A percentile compares a stretch with the other conserved stretches of the same genome.
Conservation (phyloP, 1,140 invertebrate species). For the Drosophila ananassae region DNA sequence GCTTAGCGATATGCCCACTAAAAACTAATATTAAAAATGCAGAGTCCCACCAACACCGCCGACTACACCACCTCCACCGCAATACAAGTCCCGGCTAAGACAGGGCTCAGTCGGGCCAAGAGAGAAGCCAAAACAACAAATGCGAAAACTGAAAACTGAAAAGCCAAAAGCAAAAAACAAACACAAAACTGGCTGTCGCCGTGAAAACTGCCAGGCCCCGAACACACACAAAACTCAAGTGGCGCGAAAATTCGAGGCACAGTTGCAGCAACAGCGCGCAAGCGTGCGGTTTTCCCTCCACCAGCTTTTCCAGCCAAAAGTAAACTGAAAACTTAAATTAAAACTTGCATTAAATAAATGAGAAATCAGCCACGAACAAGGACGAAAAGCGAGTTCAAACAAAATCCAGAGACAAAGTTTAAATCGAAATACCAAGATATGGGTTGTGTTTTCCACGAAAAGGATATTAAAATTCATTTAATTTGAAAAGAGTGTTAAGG, state of each 20-base stretch:
- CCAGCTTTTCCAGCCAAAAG: constrained; percentile 55
- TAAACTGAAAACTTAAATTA: constrained; percentile 71
- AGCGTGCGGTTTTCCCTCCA: constrained; percentile 76
- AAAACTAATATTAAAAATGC: constrained; percentile 47
- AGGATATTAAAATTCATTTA: constrained; percentile 32
- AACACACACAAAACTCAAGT: constrained; percentile 81
- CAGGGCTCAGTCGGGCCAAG: constrained; percentile 15
- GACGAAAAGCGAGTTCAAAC: constrained; percentile 53
- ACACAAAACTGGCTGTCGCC: constrained; percentile 61
- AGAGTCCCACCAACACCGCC: constrained; percentile 22
- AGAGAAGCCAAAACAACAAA: constrained; percentile 13
- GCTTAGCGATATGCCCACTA: constrained; percentile 42
- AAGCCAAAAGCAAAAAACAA: constrained; percentile 22
- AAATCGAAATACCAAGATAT: constrained; percentile 56
- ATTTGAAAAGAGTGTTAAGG: constrained; percentile 28
- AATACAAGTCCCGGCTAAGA: constrained; percentile 32
- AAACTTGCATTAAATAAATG: constrained; percentile 77
- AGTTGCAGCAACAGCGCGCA: constrained; percentile 78
- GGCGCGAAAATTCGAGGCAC: constrained; percentile 80
- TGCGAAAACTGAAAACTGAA: constrained; percentile 4
- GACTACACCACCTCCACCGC: constrained; percentile 2
- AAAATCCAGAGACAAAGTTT: constrained; percentile 62
- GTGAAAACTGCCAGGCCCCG: constrained; percentile 55
- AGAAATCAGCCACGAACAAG: constrained; percentile 62
- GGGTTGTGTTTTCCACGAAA: constrained; percentile 4